phyloP scores from a whole-genome alignment of 2,888 invertebrate species.

The Bedellia somnulentella region DNA sequence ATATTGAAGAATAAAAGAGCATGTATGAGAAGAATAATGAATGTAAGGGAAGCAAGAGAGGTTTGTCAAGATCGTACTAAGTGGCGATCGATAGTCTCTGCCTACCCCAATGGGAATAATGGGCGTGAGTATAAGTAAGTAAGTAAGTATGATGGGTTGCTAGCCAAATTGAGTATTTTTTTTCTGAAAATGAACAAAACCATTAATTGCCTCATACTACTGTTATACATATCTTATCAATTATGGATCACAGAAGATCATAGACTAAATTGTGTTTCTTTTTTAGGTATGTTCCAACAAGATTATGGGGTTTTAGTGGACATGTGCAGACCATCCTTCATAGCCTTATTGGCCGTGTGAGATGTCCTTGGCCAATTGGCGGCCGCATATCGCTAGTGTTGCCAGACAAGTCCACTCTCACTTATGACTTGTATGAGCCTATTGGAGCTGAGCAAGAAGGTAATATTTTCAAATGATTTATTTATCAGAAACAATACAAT shows the following conservation, averaged over 20 bases:
- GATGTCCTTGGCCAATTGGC: slow-evolving; percentile 87
- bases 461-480: slow-evolving; percentile 23
- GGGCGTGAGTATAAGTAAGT: no score
- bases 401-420: slow-evolving; percentile 84
- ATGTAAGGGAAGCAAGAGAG: no score
- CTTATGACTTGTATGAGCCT: slow-evolving; percentile 91
- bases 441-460: slow-evolving; percentile 71
- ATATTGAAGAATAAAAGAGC: no score
- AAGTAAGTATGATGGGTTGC: no score
- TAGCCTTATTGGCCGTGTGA: slow-evolving; percentile 83
- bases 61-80: no score
- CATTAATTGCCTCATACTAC: background rate
- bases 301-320: slow-evolving; percentile 94
- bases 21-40: no score
- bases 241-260: no score
- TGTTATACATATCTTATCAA: no score
- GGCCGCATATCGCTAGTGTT: slow-evolving; percentile 76
- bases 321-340: slow-evolving; percentile 93
- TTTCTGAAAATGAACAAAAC: background rate
- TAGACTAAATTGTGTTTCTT: no score
- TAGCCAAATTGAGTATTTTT: slow-evolving; percentile 5
- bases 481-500: no score
- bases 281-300: slow-evolving; percentile 84
- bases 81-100: no score
- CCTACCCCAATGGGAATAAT: no score